Percentiles rank a stretch among this genome's conserved stretches.
phyloP scores from a whole-genome alignment of 2,888 invertebrate species.

The Petrolisthes manimaculis region DNA sequence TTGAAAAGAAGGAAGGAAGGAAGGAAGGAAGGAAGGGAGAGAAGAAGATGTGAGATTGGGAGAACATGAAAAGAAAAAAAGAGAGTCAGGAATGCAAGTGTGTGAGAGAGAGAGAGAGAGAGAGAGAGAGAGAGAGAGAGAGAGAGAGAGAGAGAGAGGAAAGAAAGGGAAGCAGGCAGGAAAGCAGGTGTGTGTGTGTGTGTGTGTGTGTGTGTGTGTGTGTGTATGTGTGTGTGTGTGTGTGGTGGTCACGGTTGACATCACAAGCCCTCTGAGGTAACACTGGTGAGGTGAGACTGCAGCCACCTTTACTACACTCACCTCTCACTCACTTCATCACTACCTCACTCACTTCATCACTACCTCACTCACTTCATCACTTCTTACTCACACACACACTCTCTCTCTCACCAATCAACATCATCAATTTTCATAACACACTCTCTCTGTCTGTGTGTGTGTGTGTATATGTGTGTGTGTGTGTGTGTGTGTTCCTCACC shows the following conservation, averaged over 20 bases:
- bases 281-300: not conserved
- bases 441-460: not conserved
- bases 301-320: not conserved
- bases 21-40: not conserved
- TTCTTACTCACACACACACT: not conserved
- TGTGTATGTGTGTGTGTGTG: too few relatives aligned
- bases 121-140: not conserved
- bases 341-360: not conserved
- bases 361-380: not conserved
- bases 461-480: not conserved
- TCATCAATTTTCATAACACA: not conserved
- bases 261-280: not conserved
- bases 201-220: too few relatives aligned
- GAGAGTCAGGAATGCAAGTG: not conserved
- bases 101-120: not conserved
- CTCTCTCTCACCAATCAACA: too few relatives aligned
- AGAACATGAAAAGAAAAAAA: not conserved
- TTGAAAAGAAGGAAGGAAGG: not conserved
- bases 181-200: not conserved
- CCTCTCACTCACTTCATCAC: not conserved
- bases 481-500: constrained; percentile 1
- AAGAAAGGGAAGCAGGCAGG: not conserved
- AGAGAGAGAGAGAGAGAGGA: not conserved
- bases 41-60: not conserved
- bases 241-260: too few relatives aligned